A percentile compares a stretch with the other conserved stretches of the same genome.
phyloP scores from a whole-genome alignment of 2,113 vertebrate species.

The mouse (Mus musculus) region DNA sequence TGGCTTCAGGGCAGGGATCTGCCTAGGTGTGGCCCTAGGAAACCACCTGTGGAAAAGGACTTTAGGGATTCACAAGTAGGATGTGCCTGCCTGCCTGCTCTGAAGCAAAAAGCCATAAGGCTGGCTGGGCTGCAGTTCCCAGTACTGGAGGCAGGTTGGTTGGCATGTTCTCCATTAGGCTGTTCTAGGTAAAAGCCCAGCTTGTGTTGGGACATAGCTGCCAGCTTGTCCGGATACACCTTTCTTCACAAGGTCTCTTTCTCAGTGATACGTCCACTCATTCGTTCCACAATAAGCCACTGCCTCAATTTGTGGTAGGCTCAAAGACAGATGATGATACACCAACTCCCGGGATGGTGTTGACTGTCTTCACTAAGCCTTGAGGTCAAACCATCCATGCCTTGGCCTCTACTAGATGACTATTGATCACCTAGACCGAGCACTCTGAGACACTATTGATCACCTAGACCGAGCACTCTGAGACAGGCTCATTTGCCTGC shows the following conservation, averaged over 20 bases:
- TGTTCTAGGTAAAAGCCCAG: slow-evolving; percentile 69
- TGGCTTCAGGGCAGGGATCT: not conserved
- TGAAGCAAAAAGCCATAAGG: not conserved
- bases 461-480: not conserved
- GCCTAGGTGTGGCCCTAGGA: not conserved
- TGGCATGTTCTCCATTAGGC: slow-evolving; percentile 76
- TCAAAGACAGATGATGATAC: not conserved
- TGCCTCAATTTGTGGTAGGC: not conserved
- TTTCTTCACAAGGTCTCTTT: not conserved
- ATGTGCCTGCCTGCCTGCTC: not conserved
- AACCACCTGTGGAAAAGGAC: not conserved
- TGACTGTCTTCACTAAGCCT: not conserved
- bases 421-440: not conserved
- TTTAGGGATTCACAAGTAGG: accelerated
- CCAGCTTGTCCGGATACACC: slow-evolving; percentile 74
- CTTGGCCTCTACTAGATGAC: not conserved
- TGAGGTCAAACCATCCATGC: not conserved
- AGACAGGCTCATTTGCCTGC: not conserved
- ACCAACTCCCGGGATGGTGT: not conserved
- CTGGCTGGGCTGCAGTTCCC: not conserved
- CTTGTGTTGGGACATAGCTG: slow-evolving; percentile 76
- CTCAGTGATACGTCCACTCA: not conserved
- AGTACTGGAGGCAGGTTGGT: slow-evolving; percentile 39
- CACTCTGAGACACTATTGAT: not conserved
- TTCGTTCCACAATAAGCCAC: not conserved